These are phyloP conservation scores for Phalacrocorax pelagicus DNA, from an alignment of 2,113 vertebrate genomes.

Conservation along the genomic window DNA sequence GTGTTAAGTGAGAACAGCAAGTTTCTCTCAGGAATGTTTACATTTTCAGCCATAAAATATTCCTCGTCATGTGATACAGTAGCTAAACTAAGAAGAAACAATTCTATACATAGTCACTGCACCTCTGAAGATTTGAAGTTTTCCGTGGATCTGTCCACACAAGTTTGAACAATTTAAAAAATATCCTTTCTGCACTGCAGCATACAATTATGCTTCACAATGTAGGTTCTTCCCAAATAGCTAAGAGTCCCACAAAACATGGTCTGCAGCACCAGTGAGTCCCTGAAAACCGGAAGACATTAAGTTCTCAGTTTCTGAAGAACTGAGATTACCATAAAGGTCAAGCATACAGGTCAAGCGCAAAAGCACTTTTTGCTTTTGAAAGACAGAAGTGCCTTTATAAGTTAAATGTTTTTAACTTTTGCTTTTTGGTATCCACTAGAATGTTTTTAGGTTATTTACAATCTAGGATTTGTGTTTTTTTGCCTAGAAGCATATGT, in stretches of 20 bases:
- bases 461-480: fast-evolving
- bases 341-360: background rate
- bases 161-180: background rate
- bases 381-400: background rate
- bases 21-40: constrained; percentile 25
- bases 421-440: background rate
- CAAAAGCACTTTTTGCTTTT: background rate
- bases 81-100: background rate
- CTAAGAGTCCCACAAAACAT: background rate
- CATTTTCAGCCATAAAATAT: background rate
- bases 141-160: background rate
- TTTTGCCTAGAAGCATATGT: background rate
- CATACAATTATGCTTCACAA: background rate
- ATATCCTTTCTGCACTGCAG: background rate
- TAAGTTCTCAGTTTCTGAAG: background rate
- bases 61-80: background rate
- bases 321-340: background rate
- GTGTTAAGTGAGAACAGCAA: background rate
- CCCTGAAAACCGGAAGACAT: background rate
- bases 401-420: background rate
- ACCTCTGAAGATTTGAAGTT: background rate
- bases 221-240: background rate
- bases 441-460: background rate
- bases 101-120: background rate
- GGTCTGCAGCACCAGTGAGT: background rate